Conservation (phyloP, 2,888 invertebrate genomes). For the Agrochola circellaris region DNA sequence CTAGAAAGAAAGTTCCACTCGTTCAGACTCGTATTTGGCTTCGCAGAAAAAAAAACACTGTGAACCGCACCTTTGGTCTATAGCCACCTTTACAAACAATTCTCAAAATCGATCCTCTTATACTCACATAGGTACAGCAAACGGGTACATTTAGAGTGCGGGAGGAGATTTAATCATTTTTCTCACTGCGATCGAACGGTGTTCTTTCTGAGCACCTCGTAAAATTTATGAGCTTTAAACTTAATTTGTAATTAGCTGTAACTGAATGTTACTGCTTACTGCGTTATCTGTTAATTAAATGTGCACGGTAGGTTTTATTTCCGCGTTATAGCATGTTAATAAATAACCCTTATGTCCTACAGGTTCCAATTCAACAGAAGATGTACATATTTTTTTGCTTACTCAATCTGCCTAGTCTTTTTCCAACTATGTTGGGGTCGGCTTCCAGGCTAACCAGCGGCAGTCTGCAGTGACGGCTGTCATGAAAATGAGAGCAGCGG, state of each 20-base stretch:
- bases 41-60: background rate
- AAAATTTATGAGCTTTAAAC: background rate
- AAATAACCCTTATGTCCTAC: no score
- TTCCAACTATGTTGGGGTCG: no score
- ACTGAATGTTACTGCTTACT: background rate
- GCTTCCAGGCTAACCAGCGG: no score
- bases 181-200: slow-evolving; percentile 29
- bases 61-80: slow-evolving; percentile 25
- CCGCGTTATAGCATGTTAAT: background rate
- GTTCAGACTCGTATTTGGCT: background rate
- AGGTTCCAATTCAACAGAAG: no score
- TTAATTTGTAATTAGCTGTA: background rate
- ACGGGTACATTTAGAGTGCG: slow-evolving; percentile 36
- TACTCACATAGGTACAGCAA: slow-evolving; percentile 12
- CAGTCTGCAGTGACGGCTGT: no score
- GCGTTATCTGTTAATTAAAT: background rate
- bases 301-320: background rate
- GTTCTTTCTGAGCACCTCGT: background rate
- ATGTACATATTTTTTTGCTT: no score
- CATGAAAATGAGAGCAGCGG: no score
- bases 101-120: slow-evolving; percentile 44
- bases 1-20: background rate
- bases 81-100: slow-evolving; percentile 27
- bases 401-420: no score
- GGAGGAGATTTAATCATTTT: slow-evolving; percentile 48